A percentile compares a stretch with the other conserved stretches of the same genome.
phyloP scores from a whole-genome alignment of 2,797 vertebrate genomes.

The Diglossa cyanea region DNA sequence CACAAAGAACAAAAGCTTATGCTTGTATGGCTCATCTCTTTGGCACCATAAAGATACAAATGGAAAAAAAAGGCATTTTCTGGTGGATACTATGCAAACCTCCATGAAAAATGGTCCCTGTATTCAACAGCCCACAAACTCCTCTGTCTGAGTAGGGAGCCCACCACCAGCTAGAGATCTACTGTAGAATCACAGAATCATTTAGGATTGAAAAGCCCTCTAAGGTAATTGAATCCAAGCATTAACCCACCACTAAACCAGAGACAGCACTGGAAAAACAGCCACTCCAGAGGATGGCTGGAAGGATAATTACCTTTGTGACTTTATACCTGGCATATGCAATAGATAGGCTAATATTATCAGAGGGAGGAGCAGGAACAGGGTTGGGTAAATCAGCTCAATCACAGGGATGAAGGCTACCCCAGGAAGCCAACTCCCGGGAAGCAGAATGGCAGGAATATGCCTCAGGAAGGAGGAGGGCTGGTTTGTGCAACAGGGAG shows the following conservation, averaged over 20 bases:
- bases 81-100: rapidly evolving
- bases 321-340: neutral
- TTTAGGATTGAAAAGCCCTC: neutral
- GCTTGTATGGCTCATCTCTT: rapidly evolving
- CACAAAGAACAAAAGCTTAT: neutral
- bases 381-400: neutral
- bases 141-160: neutral
- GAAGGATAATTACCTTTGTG: neutral
- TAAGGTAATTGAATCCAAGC: neutral
- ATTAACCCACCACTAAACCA: neutral
- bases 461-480: neutral
- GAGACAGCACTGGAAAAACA: neutral
- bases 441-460: neutral
- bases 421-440: neutral
- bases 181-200: neutral
- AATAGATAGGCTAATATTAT: neutral
- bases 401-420: neutral
- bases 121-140: neutral
- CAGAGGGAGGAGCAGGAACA: neutral
- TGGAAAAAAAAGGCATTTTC: neutral
- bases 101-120: neutral
- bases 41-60: neutral
- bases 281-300: neutral
- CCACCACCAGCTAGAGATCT: neutral
- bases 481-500: neutral